Evolutionary conservation across 2,113 vertebrate species (phyloP).

Genomic region (Cololabis saira): DNA sequence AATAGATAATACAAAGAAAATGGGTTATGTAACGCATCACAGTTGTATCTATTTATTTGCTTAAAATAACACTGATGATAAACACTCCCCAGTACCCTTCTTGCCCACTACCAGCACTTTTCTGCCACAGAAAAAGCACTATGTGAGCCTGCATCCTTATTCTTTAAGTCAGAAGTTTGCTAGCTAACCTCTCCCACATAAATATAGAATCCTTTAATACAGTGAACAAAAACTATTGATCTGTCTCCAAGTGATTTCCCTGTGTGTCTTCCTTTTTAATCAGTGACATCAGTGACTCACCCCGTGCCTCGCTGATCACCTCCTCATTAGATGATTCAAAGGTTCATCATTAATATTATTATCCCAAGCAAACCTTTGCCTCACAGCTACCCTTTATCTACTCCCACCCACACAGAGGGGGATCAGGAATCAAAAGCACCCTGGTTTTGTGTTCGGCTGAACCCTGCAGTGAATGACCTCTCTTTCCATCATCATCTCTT

Average conservation of each 20-base stretch:
- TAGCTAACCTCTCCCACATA: too few relatives aligned
- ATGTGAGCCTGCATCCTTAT: too few relatives aligned
- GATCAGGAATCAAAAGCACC: conserved; percentile 26
- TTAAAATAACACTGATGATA: too few relatives aligned
- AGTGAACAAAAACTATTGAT: not conserved
- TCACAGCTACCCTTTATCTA: conserved; percentile 36
- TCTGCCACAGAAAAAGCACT: too few relatives aligned
- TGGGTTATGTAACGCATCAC: too few relatives aligned
- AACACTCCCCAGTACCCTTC: too few relatives aligned
- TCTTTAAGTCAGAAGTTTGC: too few relatives aligned
- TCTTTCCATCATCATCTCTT: conserved; percentile 9
- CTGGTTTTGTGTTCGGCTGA: conserved; percentile 23
- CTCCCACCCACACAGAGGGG: conserved; percentile 36
- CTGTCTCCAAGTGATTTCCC: conserved; percentile 9
- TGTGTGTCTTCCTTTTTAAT: conserved; percentile 17
- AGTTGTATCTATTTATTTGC: too few relatives aligned
- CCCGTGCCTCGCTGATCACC: conserved; percentile 50
- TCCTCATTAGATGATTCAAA: conserved; percentile 63
- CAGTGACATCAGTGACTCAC: conserved; percentile 23
- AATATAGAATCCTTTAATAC: not conserved
- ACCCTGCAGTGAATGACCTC: conserved; percentile 6
- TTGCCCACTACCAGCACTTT: too few relatives aligned
- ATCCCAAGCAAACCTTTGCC: conserved; percentile 52
- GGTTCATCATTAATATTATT: conserved; percentile 79
- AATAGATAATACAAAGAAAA: too few relatives aligned